A percentile compares a stretch with the other conserved stretches of the same genome.
Evolutionary conservation across 2,888 invertebrate genomes (phyloP).

Genomic region (Cyclophora punctaria): DNA sequence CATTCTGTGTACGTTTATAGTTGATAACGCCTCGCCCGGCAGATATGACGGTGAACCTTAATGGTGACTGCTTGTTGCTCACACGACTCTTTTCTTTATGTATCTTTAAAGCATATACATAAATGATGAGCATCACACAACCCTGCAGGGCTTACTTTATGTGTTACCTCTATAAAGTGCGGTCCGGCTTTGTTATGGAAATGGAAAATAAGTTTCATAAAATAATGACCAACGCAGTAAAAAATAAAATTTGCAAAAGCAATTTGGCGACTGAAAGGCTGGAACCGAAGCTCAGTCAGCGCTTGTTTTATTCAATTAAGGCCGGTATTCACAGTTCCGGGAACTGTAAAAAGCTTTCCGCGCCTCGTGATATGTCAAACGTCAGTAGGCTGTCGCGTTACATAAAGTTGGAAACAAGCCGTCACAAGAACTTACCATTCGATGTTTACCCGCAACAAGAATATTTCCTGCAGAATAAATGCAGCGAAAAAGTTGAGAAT

Average conservation of each 20-base stretch:
- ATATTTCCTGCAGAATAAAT: constrained; percentile 20
- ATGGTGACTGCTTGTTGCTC: neutral
- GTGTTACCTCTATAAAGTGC: too few species aligned
- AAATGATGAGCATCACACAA: too few species aligned
- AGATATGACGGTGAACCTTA: neutral
- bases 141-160: too few species aligned
- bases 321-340: constrained; percentile 5
- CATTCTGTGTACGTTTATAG: neutral
- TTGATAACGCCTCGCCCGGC: neutral
- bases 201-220: too few species aligned
- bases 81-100: neutral
- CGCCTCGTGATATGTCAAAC: constrained; percentile 12
- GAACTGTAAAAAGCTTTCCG: constrained; percentile 9
- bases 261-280: too few species aligned
- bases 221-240: too few species aligned
- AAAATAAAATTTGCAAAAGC: too few species aligned
- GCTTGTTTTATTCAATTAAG: constrained; percentile 24
- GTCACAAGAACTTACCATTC: neutral
- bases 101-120: too few species aligned
- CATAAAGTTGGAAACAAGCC: constrained; percentile 5
- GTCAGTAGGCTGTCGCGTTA: constrained; percentile 6
- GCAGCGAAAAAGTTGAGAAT: constrained; percentile 28
- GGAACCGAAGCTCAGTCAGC: too few species aligned
- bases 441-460: constrained; percentile 7
- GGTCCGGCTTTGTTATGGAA: too few species aligned